These are phyloP conservation scores for Drosophila suzukii DNA, from an alignment of 1,140 invertebrate genomes.

Conservation along the genomic window DNA sequence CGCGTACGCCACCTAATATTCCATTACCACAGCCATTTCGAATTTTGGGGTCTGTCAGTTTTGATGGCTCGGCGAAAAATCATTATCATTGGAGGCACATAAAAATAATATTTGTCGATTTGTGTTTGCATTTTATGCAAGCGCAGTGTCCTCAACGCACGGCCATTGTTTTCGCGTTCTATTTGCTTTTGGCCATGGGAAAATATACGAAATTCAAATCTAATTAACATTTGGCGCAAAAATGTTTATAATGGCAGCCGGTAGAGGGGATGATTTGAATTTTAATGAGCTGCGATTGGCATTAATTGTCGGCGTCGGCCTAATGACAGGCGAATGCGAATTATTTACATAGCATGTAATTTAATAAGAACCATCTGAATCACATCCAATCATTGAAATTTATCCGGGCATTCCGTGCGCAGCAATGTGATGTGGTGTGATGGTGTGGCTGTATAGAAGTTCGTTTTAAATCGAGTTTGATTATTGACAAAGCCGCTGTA, in stretches of 20 bases:
- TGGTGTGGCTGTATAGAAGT: background rate
- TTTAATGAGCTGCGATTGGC: conserved; percentile 74
- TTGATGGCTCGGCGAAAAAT: conserved; percentile 45
- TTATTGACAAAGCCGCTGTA: conserved; percentile 56
- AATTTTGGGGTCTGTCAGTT: conserved; percentile 23
- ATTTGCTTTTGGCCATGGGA: conserved; percentile 39
- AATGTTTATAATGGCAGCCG: conserved; percentile 49
- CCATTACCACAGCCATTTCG: conserved; percentile 4
- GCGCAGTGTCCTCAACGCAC: conserved; percentile 24
- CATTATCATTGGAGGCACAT: conserved; percentile 72
- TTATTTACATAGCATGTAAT: conserved; percentile 46
- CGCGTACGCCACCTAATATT: conserved; percentile 21
- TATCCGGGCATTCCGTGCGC: conserved; percentile 17
- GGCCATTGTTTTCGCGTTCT: conserved; percentile 31
- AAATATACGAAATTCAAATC: conserved; percentile 75
- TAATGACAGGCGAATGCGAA: conserved; percentile 38
- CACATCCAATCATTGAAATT: conserved; percentile 1
- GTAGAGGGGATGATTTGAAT: conserved; percentile 51
- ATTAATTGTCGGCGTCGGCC: conserved; percentile 59
- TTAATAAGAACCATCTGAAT: conserved; percentile 33
- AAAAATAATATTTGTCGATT: conserved; percentile 76
- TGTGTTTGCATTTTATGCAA: conserved; percentile 63
- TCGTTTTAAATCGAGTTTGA: conserved; percentile 44
- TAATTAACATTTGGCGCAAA: conserved; percentile 69
- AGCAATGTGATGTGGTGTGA: conserved; percentile 3